Conservation (phyloP, 2,113 vertebrate genomes). For the Thymallus thymallus region DNA sequence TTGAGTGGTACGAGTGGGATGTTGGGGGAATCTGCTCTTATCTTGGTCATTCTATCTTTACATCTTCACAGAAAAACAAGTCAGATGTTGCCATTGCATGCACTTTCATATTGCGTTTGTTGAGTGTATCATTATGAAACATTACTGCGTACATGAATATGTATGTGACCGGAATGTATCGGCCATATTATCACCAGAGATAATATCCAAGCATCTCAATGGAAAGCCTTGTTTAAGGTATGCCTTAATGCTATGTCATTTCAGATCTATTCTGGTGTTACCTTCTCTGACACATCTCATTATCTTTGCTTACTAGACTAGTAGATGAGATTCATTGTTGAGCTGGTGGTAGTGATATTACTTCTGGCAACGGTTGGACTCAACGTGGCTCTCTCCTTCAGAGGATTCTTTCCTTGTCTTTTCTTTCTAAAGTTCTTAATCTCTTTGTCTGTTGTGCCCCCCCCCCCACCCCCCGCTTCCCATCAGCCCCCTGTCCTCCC, state of each 20-base stretch:
- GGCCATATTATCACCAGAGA: not conserved
- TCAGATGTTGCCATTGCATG: too few relatives aligned
- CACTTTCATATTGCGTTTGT: too few relatives aligned
- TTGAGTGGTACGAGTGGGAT: too few relatives aligned
- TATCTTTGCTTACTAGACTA: not conserved
- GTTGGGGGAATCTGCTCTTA: not conserved
- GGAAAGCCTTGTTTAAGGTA: too few relatives aligned
- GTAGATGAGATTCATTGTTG: not conserved
- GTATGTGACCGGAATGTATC: not conserved
- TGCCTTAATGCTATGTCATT: too few relatives aligned
- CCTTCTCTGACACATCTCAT: too few relatives aligned
- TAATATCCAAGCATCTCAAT: not conserved
- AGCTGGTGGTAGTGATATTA: not conserved
- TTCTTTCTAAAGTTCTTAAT: conserved; percentile 47
- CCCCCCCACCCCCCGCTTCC: conserved; percentile 54
- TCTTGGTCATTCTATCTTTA: not conserved
- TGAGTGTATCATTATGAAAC: not conserved
- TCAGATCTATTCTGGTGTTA: not conserved
- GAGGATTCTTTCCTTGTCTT: not conserved
- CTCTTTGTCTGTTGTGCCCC: conserved; percentile 31
- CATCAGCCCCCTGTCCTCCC: conserved; percentile 94
- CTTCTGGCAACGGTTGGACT: not conserved
- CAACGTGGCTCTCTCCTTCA: not conserved
- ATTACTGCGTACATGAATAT: not conserved
- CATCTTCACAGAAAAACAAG: not conserved